A percentile compares a stretch with the other conserved stretches of the same genome.
Evolutionary conservation across 2,888 invertebrate species (phyloP).

Genomic region (Melangyna quadrimaculata): DNA sequence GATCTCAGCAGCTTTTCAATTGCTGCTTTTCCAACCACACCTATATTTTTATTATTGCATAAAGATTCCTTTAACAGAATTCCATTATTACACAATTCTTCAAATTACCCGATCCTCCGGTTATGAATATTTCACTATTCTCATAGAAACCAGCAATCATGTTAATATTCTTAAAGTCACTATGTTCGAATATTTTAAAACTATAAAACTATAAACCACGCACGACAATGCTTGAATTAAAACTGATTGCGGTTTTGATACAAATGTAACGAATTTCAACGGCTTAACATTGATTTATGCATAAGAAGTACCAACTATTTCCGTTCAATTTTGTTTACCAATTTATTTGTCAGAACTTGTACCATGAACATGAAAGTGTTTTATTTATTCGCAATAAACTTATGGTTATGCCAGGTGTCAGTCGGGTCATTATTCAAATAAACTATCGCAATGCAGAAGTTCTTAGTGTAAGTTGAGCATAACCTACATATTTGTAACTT

Average conservation of each 20-base stretch:
- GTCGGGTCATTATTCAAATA: neutral
- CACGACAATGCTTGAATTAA: neutral
- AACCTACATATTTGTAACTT: neutral
- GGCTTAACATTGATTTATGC: neutral
- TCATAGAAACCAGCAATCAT: constrained; percentile 85
- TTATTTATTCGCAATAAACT: neutral
- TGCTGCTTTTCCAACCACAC: constrained; percentile 94
- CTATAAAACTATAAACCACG: neutral
- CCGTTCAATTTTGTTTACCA: neutral
- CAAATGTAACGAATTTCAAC: neutral
- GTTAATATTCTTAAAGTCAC: neutral
- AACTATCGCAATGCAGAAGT: neutral
- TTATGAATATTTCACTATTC: constrained; percentile 88
- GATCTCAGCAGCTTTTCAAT: constrained; percentile 93
- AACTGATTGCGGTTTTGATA: neutral
- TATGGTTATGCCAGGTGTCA: neutral
- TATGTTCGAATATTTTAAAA: neutral
- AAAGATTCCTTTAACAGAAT: neutral
- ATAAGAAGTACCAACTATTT: neutral
- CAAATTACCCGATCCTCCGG: constrained; percentile 86
- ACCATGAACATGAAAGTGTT: neutral
- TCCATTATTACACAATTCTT: neutral
- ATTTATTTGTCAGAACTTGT: neutral
- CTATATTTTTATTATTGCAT: constrained; percentile 78
- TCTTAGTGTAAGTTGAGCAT: neutral